Evolutionary conservation across 2,888 invertebrate genomes (phyloP).

Genomic region (Aspidiotus destructor): DNA sequence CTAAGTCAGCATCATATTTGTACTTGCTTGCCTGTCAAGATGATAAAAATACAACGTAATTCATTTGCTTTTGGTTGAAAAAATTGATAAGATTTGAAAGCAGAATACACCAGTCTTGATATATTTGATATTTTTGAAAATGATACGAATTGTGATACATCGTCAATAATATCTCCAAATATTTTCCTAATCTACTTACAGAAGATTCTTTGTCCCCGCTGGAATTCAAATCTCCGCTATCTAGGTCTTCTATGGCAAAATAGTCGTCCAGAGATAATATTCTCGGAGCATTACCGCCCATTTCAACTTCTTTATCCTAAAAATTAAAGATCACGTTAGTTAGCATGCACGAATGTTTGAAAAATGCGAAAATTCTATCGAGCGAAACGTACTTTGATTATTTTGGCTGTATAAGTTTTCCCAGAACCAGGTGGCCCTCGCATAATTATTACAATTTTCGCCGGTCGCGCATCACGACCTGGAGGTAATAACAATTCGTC

Average conservation of each 20-base stretch:
- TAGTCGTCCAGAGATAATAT: slow-evolving; percentile 93
- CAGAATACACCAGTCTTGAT: too few species aligned
- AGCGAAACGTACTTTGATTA: slow-evolving; percentile 59
- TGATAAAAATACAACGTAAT: neutral
- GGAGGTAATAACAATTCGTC: slow-evolving; percentile 76
- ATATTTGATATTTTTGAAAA: too few species aligned
- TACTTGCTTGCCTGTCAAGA: slow-evolving; percentile 60
- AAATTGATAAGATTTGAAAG: neutral
- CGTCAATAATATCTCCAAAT: neutral
- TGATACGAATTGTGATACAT: too few species aligned
- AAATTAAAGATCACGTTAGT: neutral
- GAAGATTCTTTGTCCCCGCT: slow-evolving; percentile 50
- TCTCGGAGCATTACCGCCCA: slow-evolving; percentile 78
- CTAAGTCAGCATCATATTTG: slow-evolving; percentile 78
- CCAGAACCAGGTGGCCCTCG: slow-evolving; percentile 92
- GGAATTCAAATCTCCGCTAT: slow-evolving; percentile 55
- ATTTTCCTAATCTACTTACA: slow-evolving; percentile 35
- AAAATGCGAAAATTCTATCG: neutral
- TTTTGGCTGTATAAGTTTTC: slow-evolving; percentile 79
- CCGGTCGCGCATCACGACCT: slow-evolving; percentile 68
- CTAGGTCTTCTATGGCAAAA: slow-evolving; percentile 79
- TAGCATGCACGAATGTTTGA: neutral
- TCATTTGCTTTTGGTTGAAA: slow-evolving; percentile 7
- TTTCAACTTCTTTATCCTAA: slow-evolving; percentile 63
- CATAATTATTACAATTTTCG: slow-evolving; percentile 73